Percentiles rank a stretch among this genome's conserved stretches.
Conservation (phyloP, 2,888 invertebrate species). For the Serripes groenlandicus region DNA sequence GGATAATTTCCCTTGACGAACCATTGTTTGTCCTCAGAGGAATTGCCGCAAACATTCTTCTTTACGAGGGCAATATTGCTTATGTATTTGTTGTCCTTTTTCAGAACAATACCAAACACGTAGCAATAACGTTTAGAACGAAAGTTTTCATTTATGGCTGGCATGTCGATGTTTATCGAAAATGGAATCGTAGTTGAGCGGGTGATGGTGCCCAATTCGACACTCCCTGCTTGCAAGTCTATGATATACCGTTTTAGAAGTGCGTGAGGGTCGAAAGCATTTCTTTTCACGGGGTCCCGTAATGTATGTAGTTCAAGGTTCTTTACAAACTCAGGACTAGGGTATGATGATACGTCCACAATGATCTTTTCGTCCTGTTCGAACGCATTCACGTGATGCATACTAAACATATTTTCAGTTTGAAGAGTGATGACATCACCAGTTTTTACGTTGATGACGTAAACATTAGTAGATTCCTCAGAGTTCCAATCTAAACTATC, state of each 20-base stretch:
- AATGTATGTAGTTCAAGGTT: slow-evolving; percentile 73
- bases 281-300: slow-evolving; percentile 69
- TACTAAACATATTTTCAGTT: slow-evolving; percentile 77
- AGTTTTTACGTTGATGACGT: slow-evolving; percentile 75
- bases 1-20: slow-evolving; percentile 74
- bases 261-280: slow-evolving; percentile 74
- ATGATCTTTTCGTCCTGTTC: slow-evolving; percentile 72
- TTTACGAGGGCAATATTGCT: slow-evolving; percentile 80
- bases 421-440: slow-evolving; percentile 69
- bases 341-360: slow-evolving; percentile 80
- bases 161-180: slow-evolving; percentile 78
- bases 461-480: slow-evolving; percentile 72
- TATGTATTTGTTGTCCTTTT: slow-evolving; percentile 73
- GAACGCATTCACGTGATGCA: slow-evolving; percentile 84
- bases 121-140: slow-evolving; percentile 78
- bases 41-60: slow-evolving; percentile 78
- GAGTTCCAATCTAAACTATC: slow-evolving; percentile 80
- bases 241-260: slow-evolving; percentile 76
- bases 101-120: slow-evolving; percentile 81
- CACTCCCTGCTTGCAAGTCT: slow-evolving; percentile 59
- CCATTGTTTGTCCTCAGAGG: slow-evolving; percentile 72
- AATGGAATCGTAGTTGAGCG: slow-evolving; percentile 61
- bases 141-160: slow-evolving; percentile 81
- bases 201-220: slow-evolving; percentile 54
- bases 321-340: slow-evolving; percentile 76